These are phyloP conservation scores for Sebastes itinus DNA, from an alignment of 2,797 vertebrate genomes.

Conservation along the genomic window DNA sequence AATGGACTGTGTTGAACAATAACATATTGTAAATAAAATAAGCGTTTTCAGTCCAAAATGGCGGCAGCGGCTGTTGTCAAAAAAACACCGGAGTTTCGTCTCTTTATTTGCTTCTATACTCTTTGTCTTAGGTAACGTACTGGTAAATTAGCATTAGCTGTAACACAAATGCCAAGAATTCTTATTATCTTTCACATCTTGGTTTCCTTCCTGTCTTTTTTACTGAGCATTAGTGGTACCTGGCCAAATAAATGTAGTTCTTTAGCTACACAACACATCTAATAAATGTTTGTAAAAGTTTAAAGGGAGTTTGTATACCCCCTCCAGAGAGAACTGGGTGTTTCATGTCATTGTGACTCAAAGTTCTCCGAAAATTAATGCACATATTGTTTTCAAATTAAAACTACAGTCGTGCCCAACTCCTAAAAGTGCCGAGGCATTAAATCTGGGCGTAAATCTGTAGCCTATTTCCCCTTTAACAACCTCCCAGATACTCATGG, in stretches of 20 bases:
- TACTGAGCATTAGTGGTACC: background rate
- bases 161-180: too few species aligned
- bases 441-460: background rate
- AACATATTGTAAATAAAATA: too few species aligned
- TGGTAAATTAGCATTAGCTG: too few species aligned
- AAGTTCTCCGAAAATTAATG: background rate
- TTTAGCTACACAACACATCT: rapidly evolving
- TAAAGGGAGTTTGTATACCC: background rate
- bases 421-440: background rate
- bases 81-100: too few species aligned
- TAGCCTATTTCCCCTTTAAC: background rate
- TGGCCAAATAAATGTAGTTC: background rate
- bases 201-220: background rate
- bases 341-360: background rate
- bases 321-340: background rate
- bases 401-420: background rate
- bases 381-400: background rate
- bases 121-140: too few species aligned
- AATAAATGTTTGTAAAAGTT: background rate
- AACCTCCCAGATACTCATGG: conserved; percentile 21
- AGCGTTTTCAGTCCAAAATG: too few species aligned
- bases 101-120: too few species aligned
- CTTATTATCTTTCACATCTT: too few species aligned
- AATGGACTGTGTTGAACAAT: too few species aligned
- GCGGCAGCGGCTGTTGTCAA: too few species aligned